phyloP scores from a whole-genome alignment of 2,113 vertebrate species.

The Elanoides forficatus region DNA sequence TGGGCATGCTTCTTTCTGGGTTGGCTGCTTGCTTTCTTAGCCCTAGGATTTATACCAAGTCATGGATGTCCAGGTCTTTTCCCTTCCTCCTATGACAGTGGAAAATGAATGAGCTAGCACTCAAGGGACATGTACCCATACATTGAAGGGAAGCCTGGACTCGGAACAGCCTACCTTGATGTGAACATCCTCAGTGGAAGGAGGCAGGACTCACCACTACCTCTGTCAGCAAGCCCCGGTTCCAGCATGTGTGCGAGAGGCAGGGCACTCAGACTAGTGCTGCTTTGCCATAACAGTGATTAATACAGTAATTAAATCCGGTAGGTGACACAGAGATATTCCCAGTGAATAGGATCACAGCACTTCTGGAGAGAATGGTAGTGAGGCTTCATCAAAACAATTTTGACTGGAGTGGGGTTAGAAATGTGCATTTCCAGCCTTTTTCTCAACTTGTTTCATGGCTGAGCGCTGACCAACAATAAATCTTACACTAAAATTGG shows the following conservation, averaged over 20 bases:
- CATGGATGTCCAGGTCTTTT: background rate
- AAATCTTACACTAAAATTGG: background rate
- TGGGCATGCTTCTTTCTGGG: background rate
- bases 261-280: background rate
- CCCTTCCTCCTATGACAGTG: background rate
- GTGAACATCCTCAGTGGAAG: background rate
- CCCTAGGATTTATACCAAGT: background rate
- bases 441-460: background rate
- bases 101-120: background rate
- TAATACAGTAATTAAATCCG: background rate
- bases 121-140: rapidly evolving
- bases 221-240: background rate
- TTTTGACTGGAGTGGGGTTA: background rate
- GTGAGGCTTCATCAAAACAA: background rate
- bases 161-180: background rate
- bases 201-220: background rate
- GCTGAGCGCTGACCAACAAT: background rate
- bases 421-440: background rate
- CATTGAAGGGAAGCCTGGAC: background rate
- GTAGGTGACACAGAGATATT: background rate
- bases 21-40: background rate
- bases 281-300: background rate
- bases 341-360: background rate
- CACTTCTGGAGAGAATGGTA: background rate
- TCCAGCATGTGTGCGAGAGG: rapidly evolving